Evolutionary conservation across 2,113 vertebrate species (phyloP), one percentile per base, ranked within the genome.

Genomic region (Manacus vitellinus): DNA sequence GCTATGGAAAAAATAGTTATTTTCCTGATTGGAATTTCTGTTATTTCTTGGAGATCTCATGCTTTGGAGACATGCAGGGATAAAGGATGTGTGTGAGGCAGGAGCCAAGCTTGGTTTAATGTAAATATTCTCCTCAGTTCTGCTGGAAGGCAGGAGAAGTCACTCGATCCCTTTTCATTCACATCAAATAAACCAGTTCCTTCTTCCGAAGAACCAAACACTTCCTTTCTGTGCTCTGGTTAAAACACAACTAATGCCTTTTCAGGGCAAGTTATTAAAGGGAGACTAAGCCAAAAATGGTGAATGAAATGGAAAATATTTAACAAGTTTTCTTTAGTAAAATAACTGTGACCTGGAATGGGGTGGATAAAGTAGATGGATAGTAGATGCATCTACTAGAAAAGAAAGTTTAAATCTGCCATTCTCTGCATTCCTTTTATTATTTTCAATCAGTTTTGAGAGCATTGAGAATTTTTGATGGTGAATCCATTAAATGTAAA

Each of bases 231-330:
- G 9, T 91, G 83, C 83, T 74, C 62, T 51, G 33, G 41, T 61
- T 79, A 58, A 63, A 95, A 65, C 70, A 49, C 62, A 82, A 16
- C 77, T 56, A 33, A 35, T 79, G 84, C 81, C 62, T 89, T 91
- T 87, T 70, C 74, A 70, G 87, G 85, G 58, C 63, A 89, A 65
- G 73, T 66, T 82, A 11, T 88, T 88, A 35, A 82, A 74, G 21
- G 4, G 4, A 88, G 23, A 9, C 16, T 5, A n/a, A n/a, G 81
- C 74, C 82, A 83, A 66, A 92, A 91, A 52, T 24, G 31, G 25
- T 82, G 85, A 88, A 85, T 62, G 62, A 89, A 89, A 72, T 79
- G 85, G 85, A 88, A 96, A 95, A 79, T 76, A 93, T 82, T 85
- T 80, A 7, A 66, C 62, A 93, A 43, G 59, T 79, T 95, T 86